These are phyloP conservation scores for Drosophila flavopinicola DNA, from an alignment of 2,888 invertebrate genomes.

Conservation along the genomic window DNA sequence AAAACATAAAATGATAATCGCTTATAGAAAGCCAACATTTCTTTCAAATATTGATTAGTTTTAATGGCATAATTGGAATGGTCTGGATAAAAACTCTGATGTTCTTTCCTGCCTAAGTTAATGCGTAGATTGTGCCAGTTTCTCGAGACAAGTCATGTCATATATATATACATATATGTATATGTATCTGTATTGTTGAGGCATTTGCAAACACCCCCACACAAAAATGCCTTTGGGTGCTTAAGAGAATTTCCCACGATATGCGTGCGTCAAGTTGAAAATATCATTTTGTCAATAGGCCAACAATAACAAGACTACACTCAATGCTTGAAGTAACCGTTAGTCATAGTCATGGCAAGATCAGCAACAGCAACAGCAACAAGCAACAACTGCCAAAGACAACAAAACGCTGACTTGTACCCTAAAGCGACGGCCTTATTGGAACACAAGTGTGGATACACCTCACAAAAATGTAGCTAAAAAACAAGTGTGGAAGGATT, in stretches of 20 bases:
- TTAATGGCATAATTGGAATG: constrained; percentile 1
- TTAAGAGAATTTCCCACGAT: constrained; percentile 34
- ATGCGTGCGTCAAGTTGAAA: constrained; percentile 49
- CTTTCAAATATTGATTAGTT: neutral
- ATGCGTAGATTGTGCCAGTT: constrained; percentile 45
- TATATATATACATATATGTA: neutral
- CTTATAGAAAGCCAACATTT: neutral
- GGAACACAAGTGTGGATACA: constrained; percentile 50
- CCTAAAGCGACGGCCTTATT: constrained; percentile 59
- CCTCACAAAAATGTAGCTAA: constrained; percentile 15
- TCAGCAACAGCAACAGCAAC: constrained; percentile 15
- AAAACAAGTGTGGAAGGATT: no score
- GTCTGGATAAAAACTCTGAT: no score
- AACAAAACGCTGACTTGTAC: constrained; percentile 37
- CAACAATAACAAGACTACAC: constrained; percentile 26
- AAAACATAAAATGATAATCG: constrained; percentile 2
- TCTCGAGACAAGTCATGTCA: constrained; percentile 6
- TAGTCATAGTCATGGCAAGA: constrained; percentile 44
- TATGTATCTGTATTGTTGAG: constrained; percentile 9
- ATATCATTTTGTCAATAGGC: constrained; percentile 37
- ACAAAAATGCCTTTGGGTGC: constrained; percentile 13
- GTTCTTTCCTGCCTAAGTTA: constrained; percentile 15
- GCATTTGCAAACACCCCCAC: constrained; percentile 44
- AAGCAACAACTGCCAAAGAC: constrained; percentile 15
- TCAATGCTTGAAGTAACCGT: constrained; percentile 26